Evolutionary conservation across 2,113 vertebrate species (phyloP).

Genomic region (Tringa solitaria): DNA sequence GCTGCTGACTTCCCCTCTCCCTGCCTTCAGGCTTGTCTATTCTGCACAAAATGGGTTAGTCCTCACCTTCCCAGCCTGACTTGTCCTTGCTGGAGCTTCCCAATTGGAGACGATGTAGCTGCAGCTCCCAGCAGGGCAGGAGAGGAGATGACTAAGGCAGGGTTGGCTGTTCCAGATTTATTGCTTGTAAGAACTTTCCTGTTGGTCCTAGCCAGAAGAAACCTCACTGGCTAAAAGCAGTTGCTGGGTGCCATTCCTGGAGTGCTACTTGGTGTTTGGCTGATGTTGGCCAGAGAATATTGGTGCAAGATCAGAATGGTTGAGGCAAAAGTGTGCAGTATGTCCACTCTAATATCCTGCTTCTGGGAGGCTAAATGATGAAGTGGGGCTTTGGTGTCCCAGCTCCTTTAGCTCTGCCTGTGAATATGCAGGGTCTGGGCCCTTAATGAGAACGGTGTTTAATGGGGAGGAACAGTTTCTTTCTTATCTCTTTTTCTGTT

Average conservation of each 20-base stretch:
- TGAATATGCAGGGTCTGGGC: background rate
- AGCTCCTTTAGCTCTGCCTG: background rate
- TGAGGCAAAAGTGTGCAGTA: background rate
- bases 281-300: background rate
- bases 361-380: background rate
- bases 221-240: background rate
- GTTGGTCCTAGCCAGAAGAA: background rate
- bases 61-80: background rate
- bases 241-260: background rate
- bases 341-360: background rate
- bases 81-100: background rate
- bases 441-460: background rate
- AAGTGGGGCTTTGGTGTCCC: background rate
- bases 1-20: background rate
- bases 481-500: background rate
- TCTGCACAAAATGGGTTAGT: background rate
- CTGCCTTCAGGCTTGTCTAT: background rate
- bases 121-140: background rate
- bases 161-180: background rate
- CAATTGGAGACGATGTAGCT: background rate
- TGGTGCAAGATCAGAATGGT: background rate
- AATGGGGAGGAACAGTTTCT: background rate
- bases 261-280: background rate
- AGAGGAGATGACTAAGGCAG: background rate
- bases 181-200: background rate